These are phyloP conservation scores for Lasioglossum vierecki DNA, from an alignment of 2,888 invertebrate species.

Conservation along the genomic window DNA sequence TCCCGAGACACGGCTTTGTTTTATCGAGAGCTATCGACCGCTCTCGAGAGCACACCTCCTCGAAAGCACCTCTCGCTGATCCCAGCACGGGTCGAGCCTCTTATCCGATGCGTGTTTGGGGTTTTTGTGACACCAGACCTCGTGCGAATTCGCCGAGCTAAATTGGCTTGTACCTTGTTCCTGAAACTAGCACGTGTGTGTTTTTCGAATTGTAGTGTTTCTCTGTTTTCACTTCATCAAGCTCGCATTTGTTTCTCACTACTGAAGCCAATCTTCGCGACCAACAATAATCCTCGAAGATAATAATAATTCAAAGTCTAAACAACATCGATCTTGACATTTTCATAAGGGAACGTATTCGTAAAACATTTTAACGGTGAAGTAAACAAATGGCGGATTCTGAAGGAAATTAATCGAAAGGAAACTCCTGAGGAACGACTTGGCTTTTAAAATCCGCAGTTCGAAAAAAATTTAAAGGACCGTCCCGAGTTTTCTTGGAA, in stretches of 20 bases:
- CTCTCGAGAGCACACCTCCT: background rate
- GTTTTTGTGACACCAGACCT: background rate
- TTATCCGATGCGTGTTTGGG: background rate
- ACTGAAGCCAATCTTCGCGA: no score
- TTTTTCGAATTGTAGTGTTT: background rate
- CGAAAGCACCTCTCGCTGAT: background rate
- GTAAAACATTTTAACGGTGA: no score
- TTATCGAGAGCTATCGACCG: constrained; percentile 12
- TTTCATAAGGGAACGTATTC: no score
- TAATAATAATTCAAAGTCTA: no score
- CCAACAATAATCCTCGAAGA: no score
- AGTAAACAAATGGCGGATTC: no score
- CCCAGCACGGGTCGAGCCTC: background rate
- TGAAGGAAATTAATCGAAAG: no score
- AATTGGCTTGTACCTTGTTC: background rate
- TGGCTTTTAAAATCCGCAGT: background rate
- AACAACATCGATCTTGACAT: no score
- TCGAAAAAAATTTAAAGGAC: background rate
- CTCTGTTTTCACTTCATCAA: no score
- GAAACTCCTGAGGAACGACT: no score
- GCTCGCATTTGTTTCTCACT: no score
- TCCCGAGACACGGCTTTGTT: background rate
- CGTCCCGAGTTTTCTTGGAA: background rate
- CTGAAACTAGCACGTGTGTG: background rate
- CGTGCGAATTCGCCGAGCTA: background rate